phyloP scores from a whole-genome alignment of 2,113 vertebrate genomes.

The Sciurus niger region DNA sequence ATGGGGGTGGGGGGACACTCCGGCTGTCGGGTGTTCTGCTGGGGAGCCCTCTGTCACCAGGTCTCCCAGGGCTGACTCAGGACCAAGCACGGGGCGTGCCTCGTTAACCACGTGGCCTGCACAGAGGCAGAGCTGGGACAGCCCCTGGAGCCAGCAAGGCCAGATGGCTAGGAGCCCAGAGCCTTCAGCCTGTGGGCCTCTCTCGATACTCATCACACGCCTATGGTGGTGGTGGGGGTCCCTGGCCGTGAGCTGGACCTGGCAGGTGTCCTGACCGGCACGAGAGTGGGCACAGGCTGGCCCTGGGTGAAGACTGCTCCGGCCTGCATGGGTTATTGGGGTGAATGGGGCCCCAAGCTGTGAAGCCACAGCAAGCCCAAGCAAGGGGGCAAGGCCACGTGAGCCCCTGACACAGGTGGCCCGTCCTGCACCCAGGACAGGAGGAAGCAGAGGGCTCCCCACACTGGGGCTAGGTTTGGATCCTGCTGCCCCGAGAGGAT shows the following conservation, averaged over 20 bases:
- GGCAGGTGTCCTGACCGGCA: neutral
- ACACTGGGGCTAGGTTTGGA: neutral
- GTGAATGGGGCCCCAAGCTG: accelerated
- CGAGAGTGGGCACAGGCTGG: constrained; percentile 67
- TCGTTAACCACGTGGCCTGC: no score
- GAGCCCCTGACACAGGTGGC: accelerated
- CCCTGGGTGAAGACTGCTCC: constrained; percentile 77
- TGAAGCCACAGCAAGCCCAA: neutral
- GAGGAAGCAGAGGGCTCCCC: neutral
- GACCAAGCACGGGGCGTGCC: accelerated
- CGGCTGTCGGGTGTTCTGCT: accelerated
- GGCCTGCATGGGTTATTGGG: neutral
- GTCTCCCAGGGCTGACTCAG: neutral
- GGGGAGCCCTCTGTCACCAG: no score
- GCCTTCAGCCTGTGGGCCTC: neutral
- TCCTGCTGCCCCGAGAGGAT: neutral
- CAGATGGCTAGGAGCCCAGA: neutral
- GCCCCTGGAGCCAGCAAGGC: neutral
- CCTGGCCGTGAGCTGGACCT: no score
- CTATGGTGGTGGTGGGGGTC: no score
- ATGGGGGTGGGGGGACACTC: neutral
- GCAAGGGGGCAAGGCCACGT: accelerated
- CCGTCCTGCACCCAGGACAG: no score
- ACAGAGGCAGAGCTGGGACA: neutral
- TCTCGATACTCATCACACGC: no score